A percentile compares a stretch with the other conserved stretches of the same genome.
Conservation (phyloP, 2,797 vertebrate species). For the Neosalanx taihuensis region DNA sequence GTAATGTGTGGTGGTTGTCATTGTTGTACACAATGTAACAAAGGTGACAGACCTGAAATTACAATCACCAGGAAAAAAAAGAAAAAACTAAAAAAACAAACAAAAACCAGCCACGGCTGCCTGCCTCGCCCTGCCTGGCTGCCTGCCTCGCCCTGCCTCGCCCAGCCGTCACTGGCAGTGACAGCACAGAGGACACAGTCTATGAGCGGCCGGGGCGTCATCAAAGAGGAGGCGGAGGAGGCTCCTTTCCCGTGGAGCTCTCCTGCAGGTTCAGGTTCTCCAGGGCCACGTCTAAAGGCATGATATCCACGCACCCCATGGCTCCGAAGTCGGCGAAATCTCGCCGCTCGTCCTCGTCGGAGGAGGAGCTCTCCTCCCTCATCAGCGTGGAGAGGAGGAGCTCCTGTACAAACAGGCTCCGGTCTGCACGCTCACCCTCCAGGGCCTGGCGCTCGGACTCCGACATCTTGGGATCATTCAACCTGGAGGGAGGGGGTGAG, state of each 20-base stretch:
- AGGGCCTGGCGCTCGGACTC: constrained; percentile 93
- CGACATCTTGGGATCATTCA: constrained; percentile 97
- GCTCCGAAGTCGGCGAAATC: constrained; percentile 97
- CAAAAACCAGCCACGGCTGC: constrained; percentile 55
- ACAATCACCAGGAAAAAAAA: constrained; percentile 86
- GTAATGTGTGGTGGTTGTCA: constrained; percentile 77
- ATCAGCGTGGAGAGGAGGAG: constrained; percentile 95
- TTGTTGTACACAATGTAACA: constrained; percentile 92
- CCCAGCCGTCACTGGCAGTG: constrained; percentile 94
- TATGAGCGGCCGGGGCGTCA: constrained; percentile 90
- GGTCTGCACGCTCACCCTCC: constrained; percentile 92
- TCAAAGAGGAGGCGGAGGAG: constrained; percentile 99
- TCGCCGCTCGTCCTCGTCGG: constrained; percentile 92
- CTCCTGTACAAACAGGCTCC: constrained; percentile 97
- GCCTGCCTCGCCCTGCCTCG: constrained; percentile 60
- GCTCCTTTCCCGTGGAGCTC: constrained; percentile 93
- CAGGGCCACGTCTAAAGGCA: constrained; percentile 99
- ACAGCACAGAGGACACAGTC: constrained; percentile 99
- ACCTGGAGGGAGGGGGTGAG: constrained; percentile 65
- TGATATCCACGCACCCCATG: constrained; percentile 99
- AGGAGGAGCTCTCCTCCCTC: constrained; percentile 96
- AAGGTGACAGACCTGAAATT: constrained; percentile 99
- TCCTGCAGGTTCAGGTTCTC: constrained; percentile 98
- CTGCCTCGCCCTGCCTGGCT: constrained; percentile 27
- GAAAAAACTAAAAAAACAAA: constrained; percentile 49